phyloP scores from a whole-genome alignment of 2,888 invertebrate species.

The Eupithecia subumbrata region DNA sequence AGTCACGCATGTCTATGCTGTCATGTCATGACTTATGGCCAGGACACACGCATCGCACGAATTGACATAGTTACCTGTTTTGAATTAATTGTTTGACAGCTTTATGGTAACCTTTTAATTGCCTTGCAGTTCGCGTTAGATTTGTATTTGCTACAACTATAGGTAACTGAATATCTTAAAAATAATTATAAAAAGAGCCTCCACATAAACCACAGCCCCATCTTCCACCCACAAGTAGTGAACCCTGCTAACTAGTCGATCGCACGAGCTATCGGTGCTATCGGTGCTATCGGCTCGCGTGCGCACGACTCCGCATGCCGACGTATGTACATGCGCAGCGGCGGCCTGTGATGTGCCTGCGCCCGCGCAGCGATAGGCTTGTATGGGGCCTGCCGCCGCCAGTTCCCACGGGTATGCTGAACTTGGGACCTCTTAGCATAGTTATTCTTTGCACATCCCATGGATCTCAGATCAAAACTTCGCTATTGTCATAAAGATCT shows the following conservation, averaged over 20 bases:
- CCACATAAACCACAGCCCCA: background rate
- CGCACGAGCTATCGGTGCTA: conserved; percentile 18
- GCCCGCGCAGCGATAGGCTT: conserved; percentile 22
- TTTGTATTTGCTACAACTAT: background rate
- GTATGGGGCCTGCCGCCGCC: conserved; percentile 21
- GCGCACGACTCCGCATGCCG: conserved; percentile 39
- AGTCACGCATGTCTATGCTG: conserved; percentile 10
- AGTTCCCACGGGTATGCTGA: conserved; percentile 24
- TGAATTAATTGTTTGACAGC: background rate
- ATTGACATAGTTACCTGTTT: conserved; percentile 19
- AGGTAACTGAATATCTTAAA: background rate
- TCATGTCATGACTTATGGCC: conserved; percentile 23
- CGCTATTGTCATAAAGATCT: background rate
- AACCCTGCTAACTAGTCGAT: background rate
- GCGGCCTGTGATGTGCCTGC: conserved; percentile 42
- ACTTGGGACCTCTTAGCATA: conserved; percentile 9
- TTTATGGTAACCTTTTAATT: too few relatives aligned
- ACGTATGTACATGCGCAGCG: conserved; percentile 42
- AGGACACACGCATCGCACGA: conserved; percentile 27
- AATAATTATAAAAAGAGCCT: background rate
- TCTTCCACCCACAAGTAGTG: background rate
- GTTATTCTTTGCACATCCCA: background rate
- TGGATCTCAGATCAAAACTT: background rate
- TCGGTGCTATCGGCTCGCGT: conserved; percentile 23
- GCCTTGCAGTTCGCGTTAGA: background rate